phyloP scores from a whole-genome alignment of 2,113 vertebrate species.

The Pteronura brasiliensis region DNA sequence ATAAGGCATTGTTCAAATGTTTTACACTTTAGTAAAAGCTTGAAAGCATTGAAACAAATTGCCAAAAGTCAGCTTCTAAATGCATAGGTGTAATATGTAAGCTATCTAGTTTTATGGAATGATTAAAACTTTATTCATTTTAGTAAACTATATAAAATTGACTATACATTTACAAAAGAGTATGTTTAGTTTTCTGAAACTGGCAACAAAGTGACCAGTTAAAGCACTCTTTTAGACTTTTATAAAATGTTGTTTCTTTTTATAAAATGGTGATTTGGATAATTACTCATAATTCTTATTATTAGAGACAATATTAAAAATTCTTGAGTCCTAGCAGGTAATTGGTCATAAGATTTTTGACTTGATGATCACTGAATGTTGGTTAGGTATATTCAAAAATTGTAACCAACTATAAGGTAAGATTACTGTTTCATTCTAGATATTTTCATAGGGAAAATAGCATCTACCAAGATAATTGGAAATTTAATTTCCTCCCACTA shows the following conservation, averaged over 20 bases:
- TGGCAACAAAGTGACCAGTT: not conserved
- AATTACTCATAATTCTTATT: slow-evolving; percentile 38
- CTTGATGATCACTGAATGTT: slow-evolving; percentile 15
- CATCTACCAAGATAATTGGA: not conserved
- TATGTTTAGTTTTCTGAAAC: slow-evolving; percentile 40
- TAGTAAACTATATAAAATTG: slow-evolving; percentile 37
- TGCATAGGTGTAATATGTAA: not conserved
- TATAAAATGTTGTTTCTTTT: slow-evolving; percentile 36
- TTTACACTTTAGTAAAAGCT: slow-evolving; percentile 37
- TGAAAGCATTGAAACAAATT: slow-evolving; percentile 40
- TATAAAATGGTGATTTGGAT: slow-evolving; percentile 25
- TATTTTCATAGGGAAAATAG: slow-evolving; percentile 31
- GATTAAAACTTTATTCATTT: slow-evolving; percentile 59
- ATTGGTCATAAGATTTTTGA: slow-evolving; percentile 25
- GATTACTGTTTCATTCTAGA: slow-evolving; percentile 22
- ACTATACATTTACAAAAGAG: not conserved
- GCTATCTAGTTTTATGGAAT: not conserved
- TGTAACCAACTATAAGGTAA: slow-evolving; percentile 2
- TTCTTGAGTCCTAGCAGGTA: not conserved
- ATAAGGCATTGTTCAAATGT: slow-evolving; percentile 26
- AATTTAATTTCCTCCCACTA: not conserved
- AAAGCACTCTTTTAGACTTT: not conserved
- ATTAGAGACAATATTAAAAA: not conserved
- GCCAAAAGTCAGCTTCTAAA: slow-evolving; percentile 33
- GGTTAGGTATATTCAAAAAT: not conserved